Base-by-base conservation (phyloP, 2,797 vertebrate genomes). In the Eidolon dupreanum region DNA sequence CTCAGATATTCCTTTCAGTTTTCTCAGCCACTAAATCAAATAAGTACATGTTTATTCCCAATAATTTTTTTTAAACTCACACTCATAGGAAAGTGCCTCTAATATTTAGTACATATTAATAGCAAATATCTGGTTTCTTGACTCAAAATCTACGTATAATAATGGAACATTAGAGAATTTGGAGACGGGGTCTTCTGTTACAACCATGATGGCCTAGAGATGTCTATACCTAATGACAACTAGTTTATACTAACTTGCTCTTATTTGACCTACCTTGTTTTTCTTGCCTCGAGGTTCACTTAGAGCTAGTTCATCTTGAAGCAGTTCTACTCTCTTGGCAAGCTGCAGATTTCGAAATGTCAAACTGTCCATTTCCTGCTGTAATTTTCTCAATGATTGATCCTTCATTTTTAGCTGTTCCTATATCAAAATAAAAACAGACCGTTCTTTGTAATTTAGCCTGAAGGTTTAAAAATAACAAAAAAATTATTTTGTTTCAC, bases 341-440 rank as follows among this genome's bases (percentile, higher is more conserved):
- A 99, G 98, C 6, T 99, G 99, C 95, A 99, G 99, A 98, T 99
- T 99, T 97, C 99, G 99, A 98, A 99, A 99, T 90, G 99, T 99
- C 97, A 99, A 98, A 71, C 99, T 99, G 98, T 99, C 99, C 99
- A 99, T 99, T 98, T 99, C 99, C 98, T 99, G 99, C 96, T 99
- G 99, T 87, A 99, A 98, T 96, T 99, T 99, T 94, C 99, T 99
- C 97, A 99, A 96, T 2, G 99, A 99, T 49, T 99, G 99, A 95
- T 99, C 99, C 97, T 99, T 99, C 98, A 99, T 99, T 98, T 99
- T 99, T 95, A 99, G 96, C 96, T 99, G 99, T 7, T 99, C 99
- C 99, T 99, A 96, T 7, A 91, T 88, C 82, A 96, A 83, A 89
- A 68, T 59, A 51, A 94, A 88, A 90, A 93, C n/a, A 96, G 88